Evolutionary conservation across 2,888 invertebrate species (phyloP).

Genomic region (Sthenelais limicola): DNA sequence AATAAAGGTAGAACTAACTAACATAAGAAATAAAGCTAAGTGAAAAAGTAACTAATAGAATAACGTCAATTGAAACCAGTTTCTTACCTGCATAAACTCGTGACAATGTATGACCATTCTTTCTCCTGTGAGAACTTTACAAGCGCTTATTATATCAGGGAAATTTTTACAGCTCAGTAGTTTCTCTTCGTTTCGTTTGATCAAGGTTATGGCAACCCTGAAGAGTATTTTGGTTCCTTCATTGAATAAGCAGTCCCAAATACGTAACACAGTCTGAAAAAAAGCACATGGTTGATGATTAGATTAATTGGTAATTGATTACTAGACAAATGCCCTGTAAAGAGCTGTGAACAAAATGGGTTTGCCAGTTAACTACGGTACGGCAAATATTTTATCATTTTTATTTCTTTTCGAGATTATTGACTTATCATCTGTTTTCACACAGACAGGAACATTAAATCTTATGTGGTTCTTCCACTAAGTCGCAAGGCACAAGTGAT

Average conservation of each 20-base stretch:
- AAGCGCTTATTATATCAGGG: slow-evolving; percentile 84
- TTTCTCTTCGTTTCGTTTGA: slow-evolving; percentile 74
- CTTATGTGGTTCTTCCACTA: too few relatives aligned
- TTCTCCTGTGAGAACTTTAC: slow-evolving; percentile 86
- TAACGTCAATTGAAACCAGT: background rate
- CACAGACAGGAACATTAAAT: too few relatives aligned
- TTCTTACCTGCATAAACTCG: slow-evolving; percentile 85
- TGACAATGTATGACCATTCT: slow-evolving; percentile 88
- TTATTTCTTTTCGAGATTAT: too few relatives aligned
- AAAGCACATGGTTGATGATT: too few relatives aligned
- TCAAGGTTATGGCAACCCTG: slow-evolving; percentile 88
- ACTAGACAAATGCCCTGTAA: too few relatives aligned
- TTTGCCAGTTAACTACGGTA: too few relatives aligned
- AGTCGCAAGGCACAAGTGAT: too few relatives aligned
- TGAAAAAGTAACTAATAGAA: slow-evolving; percentile 1
- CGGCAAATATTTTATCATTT: too few relatives aligned
- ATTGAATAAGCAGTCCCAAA: slow-evolving; percentile 96
- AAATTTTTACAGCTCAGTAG: slow-evolving; percentile 87
- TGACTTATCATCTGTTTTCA: too few relatives aligned
- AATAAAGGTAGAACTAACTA: background rate
- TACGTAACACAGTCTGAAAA: slow-evolving; percentile 85
- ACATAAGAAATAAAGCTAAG: background rate
- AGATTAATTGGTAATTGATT: too few relatives aligned
- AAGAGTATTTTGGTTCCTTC: slow-evolving; percentile 95
- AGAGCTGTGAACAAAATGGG: too few relatives aligned